Percentiles rank a stretch among this genome's conserved stretches.
phyloP scores from a whole-genome alignment of 1,140 invertebrate species.

The Aethina tumida region DNA sequence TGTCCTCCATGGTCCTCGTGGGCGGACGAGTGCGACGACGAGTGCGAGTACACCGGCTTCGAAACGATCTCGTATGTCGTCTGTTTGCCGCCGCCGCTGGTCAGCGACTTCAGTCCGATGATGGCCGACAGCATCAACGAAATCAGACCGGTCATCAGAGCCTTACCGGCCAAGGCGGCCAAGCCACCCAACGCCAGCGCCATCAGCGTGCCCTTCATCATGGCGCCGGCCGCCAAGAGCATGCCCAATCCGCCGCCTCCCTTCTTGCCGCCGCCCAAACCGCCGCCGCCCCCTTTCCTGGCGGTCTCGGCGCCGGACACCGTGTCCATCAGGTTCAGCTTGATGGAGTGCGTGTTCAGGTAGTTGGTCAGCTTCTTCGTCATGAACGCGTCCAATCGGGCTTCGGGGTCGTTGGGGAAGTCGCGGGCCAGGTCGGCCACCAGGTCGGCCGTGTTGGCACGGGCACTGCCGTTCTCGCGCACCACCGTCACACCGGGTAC shows the following conservation, averaged over 20 bases:
- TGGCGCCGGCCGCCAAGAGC: constrained; percentile 45
- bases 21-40: constrained; percentile 58
- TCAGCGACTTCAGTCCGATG: constrained; percentile 62
- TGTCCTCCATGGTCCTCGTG: constrained; percentile 49
- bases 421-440: constrained; percentile 61
- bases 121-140: constrained; percentile 67
- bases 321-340: constrained; percentile 55
- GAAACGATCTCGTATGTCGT: constrained; percentile 76
- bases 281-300: constrained; percentile 34
- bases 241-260: constrained; percentile 48
- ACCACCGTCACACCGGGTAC: constrained; percentile 62
- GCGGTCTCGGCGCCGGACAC: constrained; percentile 32
- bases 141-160: constrained; percentile 71
- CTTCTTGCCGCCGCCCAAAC: constrained; percentile 41
- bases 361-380: constrained; percentile 59
- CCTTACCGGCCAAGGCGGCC: constrained; percentile 71
- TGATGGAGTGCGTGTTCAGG: constrained; percentile 60
- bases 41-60: constrained; percentile 64
- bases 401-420: constrained; percentile 64
- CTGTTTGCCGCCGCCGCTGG: constrained; percentile 54
- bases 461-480: constrained; percentile 47
- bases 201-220: constrained; percentile 65
- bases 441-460: constrained; percentile 51
- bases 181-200: constrained; percentile 65
- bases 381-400: constrained; percentile 64